Conservation (phyloP, 1,140 invertebrate genomes). For the Trichogramma pretiosum region DNA sequence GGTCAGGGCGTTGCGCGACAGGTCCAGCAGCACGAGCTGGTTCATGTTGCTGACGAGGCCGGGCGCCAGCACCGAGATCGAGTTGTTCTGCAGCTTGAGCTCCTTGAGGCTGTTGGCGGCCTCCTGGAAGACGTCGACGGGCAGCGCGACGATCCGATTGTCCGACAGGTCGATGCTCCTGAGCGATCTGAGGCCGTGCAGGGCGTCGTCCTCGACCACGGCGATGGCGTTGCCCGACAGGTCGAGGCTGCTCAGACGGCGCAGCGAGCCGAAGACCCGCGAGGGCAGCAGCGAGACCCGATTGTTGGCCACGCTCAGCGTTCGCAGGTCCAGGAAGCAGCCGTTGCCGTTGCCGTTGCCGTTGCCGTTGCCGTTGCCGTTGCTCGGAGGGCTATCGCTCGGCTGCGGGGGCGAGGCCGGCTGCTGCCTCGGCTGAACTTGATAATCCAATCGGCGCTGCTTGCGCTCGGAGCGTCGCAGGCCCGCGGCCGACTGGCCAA, state of each 20-base stretch:
- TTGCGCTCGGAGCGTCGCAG: conserved; percentile 26
- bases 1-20: conserved; percentile 79
- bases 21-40: conserved; percentile 74
- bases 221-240: conserved; percentile 78
- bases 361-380: neutral
- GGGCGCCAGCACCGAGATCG: conserved; percentile 69
- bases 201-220: conserved; percentile 71
- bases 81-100: conserved; percentile 82
- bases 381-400: conserved; percentile 20
- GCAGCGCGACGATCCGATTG: conserved; percentile 79
- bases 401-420: neutral
- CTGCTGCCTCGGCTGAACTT: conserved; percentile 27
- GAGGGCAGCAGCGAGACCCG: conserved; percentile 72
- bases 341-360: conserved; percentile 35
- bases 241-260: conserved; percentile 65
- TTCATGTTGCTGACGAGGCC: conserved; percentile 75
- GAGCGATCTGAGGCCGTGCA: conserved; percentile 67
- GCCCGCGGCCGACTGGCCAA: conserved; percentile 49
- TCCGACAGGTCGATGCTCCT: conserved; percentile 76
- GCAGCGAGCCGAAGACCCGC: conserved; percentile 67
- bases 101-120: conserved; percentile 69
- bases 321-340: conserved; percentile 71
- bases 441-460: neutral
- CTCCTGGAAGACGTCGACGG: conserved; percentile 74
- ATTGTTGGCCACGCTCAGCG: conserved; percentile 75